These are phyloP conservation scores for Melanocharis versteri DNA, from an alignment of 2,113 vertebrate genomes.

Conservation along the genomic window DNA sequence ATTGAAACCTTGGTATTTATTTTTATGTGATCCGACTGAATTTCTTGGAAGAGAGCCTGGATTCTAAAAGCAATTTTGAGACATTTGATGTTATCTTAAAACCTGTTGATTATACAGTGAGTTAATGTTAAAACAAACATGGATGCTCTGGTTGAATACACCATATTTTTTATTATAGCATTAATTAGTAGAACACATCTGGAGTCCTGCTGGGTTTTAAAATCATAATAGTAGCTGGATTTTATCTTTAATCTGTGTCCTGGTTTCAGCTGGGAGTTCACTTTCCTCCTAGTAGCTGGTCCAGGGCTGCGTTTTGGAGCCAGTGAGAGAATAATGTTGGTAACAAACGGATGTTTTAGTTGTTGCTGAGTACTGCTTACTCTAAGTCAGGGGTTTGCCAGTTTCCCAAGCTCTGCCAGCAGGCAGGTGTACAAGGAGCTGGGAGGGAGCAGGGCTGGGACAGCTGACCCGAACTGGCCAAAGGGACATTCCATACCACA, in stretches of 20 bases:
- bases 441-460: background rate
- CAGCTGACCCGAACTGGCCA: background rate
- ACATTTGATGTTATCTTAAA: background rate
- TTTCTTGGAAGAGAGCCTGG: background rate
- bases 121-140: background rate
- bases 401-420: background rate
- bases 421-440: background rate
- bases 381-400: background rate
- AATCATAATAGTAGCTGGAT: background rate
- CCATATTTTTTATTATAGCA: background rate
- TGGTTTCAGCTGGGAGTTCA: background rate
- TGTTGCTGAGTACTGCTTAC: background rate
- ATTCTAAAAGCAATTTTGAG: background rate
- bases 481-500: background rate
- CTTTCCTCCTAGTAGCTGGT: background rate
- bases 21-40: background rate
- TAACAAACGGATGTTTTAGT: background rate
- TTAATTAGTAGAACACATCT: background rate
- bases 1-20: background rate
- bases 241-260: background rate
- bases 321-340: background rate
- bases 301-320: background rate
- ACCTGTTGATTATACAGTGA: background rate
- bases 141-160: background rate
- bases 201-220: background rate